Base-by-base conservation (phyloP, 2,113 vertebrate genomes). In the Antigone vipio region DNA sequence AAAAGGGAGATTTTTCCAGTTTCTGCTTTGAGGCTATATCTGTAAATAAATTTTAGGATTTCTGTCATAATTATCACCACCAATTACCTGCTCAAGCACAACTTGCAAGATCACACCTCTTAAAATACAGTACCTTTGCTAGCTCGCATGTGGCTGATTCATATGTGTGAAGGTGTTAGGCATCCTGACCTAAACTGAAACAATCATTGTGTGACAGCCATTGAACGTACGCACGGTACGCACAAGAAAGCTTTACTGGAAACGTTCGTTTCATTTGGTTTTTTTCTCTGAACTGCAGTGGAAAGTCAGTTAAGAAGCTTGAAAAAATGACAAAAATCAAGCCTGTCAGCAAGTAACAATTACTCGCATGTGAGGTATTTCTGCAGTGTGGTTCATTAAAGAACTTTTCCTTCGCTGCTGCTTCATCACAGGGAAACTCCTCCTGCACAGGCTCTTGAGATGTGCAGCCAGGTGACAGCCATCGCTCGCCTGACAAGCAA, bases 91-190 rank as follows among this genome's bases (percentile, higher is more conserved):
- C 76, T 88, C 8, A 1, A 88, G 47, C 2, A 5, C 58, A 71
- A 23, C 76, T 91, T 86, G 83, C 64, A 55, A 86, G 89, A 88
- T 95, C 77, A 29, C 60, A 58, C 80, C 71, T 94, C 75, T 80
- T 93, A 91, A 85, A 87, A 94, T 92, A 56, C 35, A 50, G 13
- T 45, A 15, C 64, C 78, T 93, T 82, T 80, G 92, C 58, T 91
- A 88, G 72, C 75, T 95, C 88, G 93, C 93, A 88, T 94, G 87
- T 92, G 89, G 86, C 86, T 92, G 96, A 86, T 91, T 93, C 63
- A 29, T 83, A 88, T 45, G 85, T 88, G 95, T 96, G 97, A 97
- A 92, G 88, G 85, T 88, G 91, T 95, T 76, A 76, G 84, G 80
- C 40, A n/a, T 92, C 95, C 95, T 96, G 92, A 96, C 88, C 85